Base-by-base conservation (phyloP, 2,113 vertebrate species). In the Callionymus lyra region DNA sequence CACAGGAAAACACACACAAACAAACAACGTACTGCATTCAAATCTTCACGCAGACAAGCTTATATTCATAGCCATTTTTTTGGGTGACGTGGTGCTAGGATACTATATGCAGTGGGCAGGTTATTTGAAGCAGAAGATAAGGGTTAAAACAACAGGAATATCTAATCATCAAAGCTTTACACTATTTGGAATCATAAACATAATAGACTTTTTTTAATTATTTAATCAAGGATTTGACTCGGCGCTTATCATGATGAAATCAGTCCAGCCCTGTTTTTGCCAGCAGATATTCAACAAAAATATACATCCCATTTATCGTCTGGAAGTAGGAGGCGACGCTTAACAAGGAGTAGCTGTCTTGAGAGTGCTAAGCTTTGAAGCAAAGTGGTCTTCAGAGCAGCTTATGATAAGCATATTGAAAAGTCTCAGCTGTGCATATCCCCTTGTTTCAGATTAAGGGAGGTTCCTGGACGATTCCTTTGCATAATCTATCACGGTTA, bases 331-430 rank as follows among this genome's bases (percentile, higher is more conserved):
- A 70, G 68, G 67, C 61, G 49, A 63, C 56, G 65, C 59, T 60
- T 76, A 81, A 75, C 66, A 72, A 77, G 61, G 63, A 68, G 57
- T 60, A 71, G 68, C 71, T 67, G 71, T 73, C 68, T 73, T 63
- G 61, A 78, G 68, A 69, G 62, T 18, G 61, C 68, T 77, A 70
- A 76, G 69, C 77, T 69, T 76, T 67, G 77, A 65, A 68, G 64
- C 61, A 53, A 54, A 65, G 58, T 64, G 69, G 71, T 69, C 58
- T 49, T 56, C 70, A 36, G 55, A 41, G 65, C 65, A 68, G 69
- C 63, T 68, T 68, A 71, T 59, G 65, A 63, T 72, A 67, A 74
- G 41, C 59, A 64, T 65, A 77, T 77, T 75, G 53, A 73, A 73
- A 74, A 57, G 47, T 56, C 47, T 58, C 66, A 63, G 63, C 64